Evolutionary conservation across 2,888 invertebrate species (phyloP), one percentile per base, ranked within the genome.

Genomic region (Chydorus sphaericus): DNA sequence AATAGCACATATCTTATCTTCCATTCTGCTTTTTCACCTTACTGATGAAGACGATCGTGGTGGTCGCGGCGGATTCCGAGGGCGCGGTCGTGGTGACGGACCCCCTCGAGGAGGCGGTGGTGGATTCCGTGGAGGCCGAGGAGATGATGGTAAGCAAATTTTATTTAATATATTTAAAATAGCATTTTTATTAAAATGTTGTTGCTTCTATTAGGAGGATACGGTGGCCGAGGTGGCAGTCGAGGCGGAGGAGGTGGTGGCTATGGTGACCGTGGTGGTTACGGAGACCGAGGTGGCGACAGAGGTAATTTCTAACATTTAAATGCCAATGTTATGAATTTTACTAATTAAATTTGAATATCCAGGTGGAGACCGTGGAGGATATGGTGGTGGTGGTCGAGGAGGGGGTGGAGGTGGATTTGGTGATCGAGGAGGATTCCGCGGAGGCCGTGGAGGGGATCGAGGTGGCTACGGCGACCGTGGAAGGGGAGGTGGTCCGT

Each of bases 381-480:
- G 71, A 20, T 66, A 68, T 64, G 70, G 74, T 30, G 66, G 72
- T 38, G 67, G 66, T 51, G 66, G 70, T 53, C 66, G 72, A n/a
- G 67, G 62, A n/a, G 59, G 62, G 18, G 60, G 61, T 10, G 58
- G 62, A 29, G 61, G 65, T 11, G 65, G 64, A 8, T 61, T 62
- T 31, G 61, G 64, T 28, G 62, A 64, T 38, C 62, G 64, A 20
- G 63, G 65, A 52, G 61, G 63, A 11, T 62, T 63, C 48, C 61
- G 63, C 8, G 63, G 64, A 1, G 59, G 57, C 31, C 57, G 60
- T 18, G 61, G 59, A 38, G 51, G 60, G 16, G 61, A 60, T 51
- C 57, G 56, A 44, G 60, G 61, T 31, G 62, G 60, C 14, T 55
- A 31, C n/a, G 48, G 55, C 23, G 49, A 53, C 18, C 55, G 50